These are phyloP conservation scores for Betta splendens DNA, from an alignment of 2,797 vertebrate genomes.

Conservation along the genomic window DNA sequence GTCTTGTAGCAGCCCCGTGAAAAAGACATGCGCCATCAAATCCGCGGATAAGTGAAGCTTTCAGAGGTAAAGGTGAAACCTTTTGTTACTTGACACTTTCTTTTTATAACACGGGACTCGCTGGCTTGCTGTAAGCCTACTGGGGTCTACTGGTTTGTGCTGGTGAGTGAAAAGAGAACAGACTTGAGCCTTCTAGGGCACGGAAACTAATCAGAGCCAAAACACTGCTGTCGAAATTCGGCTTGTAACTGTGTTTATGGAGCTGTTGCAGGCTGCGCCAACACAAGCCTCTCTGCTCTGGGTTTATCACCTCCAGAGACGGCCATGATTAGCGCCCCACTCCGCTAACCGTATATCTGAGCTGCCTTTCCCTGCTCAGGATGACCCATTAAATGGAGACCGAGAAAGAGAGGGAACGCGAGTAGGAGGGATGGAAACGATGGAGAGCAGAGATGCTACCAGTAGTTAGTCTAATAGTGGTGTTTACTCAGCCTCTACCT, in stretches of 20 bases:
- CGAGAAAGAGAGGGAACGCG: conserved; percentile 53
- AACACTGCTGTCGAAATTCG: conserved; percentile 66
- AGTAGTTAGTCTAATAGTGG: conserved; percentile 68
- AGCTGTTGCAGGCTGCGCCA: conserved; percentile 58
- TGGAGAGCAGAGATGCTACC: conserved; percentile 63
- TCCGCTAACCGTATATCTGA: conserved; percentile 65
- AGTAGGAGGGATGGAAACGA: conserved; percentile 54
- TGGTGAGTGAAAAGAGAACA: conserved; percentile 25
- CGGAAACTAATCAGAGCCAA: conserved; percentile 67
- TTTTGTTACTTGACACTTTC: conserved; percentile 67
- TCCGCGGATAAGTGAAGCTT: conserved; percentile 37
- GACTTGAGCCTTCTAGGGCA: conserved; percentile 43
- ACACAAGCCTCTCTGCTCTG: conserved; percentile 62
- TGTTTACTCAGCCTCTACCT: conserved; percentile 66
- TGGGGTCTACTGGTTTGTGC: conserved; percentile 34
- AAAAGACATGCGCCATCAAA: conserved; percentile 63
- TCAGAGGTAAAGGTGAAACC: conserved; percentile 38
- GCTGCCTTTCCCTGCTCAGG: conserved; percentile 48
- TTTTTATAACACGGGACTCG: conserved; percentile 55
- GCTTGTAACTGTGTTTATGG: conserved; percentile 70
- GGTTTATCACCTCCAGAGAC: conserved; percentile 74
- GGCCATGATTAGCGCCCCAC: conserved; percentile 70
- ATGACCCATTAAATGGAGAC: conserved; percentile 72
- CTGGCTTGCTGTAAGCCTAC: conserved; percentile 36
- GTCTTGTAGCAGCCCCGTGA: conserved; percentile 49